Evolutionary conservation across 2,797 vertebrate genomes (phyloP), one percentile per base, ranked within the genome.

Genomic region (Paguma larvata): DNA sequence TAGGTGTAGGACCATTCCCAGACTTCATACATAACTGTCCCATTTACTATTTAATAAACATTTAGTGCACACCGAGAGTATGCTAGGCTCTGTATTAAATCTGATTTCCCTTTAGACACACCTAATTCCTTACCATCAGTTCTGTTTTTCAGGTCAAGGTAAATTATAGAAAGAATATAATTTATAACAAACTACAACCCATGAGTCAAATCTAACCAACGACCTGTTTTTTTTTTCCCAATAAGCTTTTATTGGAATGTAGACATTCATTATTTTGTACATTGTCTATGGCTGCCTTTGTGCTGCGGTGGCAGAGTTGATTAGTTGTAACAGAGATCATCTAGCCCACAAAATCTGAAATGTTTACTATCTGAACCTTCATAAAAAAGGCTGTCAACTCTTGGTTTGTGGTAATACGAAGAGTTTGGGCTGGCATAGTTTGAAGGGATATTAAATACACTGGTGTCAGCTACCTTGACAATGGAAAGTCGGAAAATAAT

Each of bases 101-200:
- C 91, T 82, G 41, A 53, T 85, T 96, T 77, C 5, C 27, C 4
- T 72, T 2, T 59, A 56, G 11, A 77, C 2, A 27, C 3, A 56
- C 3, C 32, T 82, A 27, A 48, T 80, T 34, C 23, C 18, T 83
- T 4, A 53, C 15, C 80, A 62, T 67, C n/a, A 53, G 8, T 67
- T 85, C 46, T 53, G 41, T 79, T 90, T 89, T 94, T 90, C 23
- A 79, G n/a, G 38, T 68, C 13, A 79, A 46, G 32, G 46, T 73
- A 80, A 94, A 77, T 95, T 38, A 44, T n/a, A 18, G 27, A 73
- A 72, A 88, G 56, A 91, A 15, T 62, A 10, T 91, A 95, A 75
- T 70, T 88, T 80, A 41, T 77, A 67, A 78, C 27, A 83, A 72
- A 25, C 6, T 21, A 59, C 2, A 83, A 6, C 10, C n/a, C 46